These are phyloP conservation scores for Chloropsis hardwickii DNA, from an alignment of 2,113 vertebrate species.

Conservation along the genomic window DNA sequence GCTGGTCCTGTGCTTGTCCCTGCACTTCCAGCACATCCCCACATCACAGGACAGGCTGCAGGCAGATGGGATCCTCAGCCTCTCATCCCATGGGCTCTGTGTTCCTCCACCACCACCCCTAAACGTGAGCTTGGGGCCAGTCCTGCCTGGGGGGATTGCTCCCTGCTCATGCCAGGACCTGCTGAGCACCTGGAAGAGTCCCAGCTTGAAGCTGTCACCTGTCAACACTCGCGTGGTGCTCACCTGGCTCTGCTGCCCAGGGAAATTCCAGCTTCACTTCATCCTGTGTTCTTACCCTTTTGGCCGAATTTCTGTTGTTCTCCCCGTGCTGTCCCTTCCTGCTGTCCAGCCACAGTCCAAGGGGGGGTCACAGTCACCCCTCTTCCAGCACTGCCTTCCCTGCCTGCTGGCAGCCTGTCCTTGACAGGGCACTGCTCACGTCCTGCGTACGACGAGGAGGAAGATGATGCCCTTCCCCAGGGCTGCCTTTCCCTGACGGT, in stretches of 20 bases:
- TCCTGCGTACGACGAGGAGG: not conserved
- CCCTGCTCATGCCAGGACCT: not conserved
- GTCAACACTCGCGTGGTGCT: not conserved
- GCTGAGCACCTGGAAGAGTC: not conserved
- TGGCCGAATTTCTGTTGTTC: not conserved
- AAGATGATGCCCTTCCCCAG: not conserved
- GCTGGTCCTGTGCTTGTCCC: not conserved
- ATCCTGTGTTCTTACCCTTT: not conserved
- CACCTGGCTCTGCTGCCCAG: not conserved
- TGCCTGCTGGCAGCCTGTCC: not conserved
- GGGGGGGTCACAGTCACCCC: not conserved
- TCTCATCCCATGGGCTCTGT: accelerated
- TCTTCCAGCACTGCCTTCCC: not conserved
- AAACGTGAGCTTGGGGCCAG: accelerated
- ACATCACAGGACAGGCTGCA: not conserved
- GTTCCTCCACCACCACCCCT: not conserved
- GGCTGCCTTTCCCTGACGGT: not conserved
- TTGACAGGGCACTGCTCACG: not conserved
- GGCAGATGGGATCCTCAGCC: not conserved
- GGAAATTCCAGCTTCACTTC: not conserved
- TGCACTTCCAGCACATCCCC: not conserved
- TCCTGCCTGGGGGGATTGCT: not conserved
- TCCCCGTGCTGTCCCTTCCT: not conserved
- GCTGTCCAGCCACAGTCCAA: not conserved
- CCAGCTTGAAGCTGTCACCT: not conserved